Evolutionary conservation across 2,888 invertebrate species (phyloP), one percentile per base, ranked within the genome.

Genomic region (Antitype chi): DNA sequence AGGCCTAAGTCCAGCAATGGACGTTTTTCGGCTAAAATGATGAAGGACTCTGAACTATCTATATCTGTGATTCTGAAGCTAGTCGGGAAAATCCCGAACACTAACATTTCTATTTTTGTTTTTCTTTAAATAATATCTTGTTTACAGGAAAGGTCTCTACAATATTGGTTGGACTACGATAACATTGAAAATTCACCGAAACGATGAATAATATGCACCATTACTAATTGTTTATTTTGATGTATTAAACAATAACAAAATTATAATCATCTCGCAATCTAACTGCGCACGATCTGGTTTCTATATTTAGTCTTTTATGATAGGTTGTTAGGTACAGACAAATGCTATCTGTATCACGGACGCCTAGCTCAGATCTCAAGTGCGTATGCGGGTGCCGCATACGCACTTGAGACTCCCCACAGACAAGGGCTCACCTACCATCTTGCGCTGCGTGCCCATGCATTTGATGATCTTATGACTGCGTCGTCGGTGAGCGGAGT

Each of bases 181-280:
- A 74, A 67, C 23, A 62, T 72, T 67, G 11, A 49, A 15, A 38
- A 53, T 67, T 80, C 67, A 43, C 1, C 1, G 62, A 74, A 68
- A 43, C 6, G 32, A 60, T 66, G 43, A 78, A 28, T 70, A 52
- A 52, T 52, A 38, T 1, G 17, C n/a, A 20, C 32, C 9, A 78
- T 77, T 62, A 57, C 15, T 72, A 57, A 78, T 59, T 72, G 52
- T 53, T 64, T 78, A 25, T 59, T 66, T 64, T 59, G n/a, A 23
- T 47, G 23, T 17, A 43, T 28, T 57, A 71, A 72, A 79, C 72
- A 78, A 79, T 23, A 78, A 72, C 79, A 64, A 52, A 0, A 28
- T 25, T 17, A 4, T 52, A 15, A 47, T 78, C n/a, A 25, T 32
- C 15, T 13, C 5, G 2, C n/a, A 63, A 78, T 71, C 70, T 57